These are phyloP conservation scores for Arbacia lixula DNA, from an alignment of 53 echinoderm and acorn worm genomes.

Conservation along the genomic window DNA sequence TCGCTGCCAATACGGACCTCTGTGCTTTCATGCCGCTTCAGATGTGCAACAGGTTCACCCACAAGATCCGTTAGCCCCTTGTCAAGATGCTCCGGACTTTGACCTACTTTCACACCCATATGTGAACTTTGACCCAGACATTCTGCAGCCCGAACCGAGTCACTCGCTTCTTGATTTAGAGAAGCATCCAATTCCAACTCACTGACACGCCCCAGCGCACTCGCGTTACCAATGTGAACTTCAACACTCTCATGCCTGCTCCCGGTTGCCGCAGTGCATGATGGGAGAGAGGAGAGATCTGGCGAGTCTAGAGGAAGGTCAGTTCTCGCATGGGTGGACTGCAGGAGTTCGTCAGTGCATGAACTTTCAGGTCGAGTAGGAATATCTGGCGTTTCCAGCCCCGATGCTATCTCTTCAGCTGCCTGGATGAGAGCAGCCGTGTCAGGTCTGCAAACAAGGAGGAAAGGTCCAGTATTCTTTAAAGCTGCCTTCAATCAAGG, in stretches of 20 bases:
- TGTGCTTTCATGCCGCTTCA: slow-evolving; percentile 79
- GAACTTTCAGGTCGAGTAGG: slow-evolving; percentile 66
- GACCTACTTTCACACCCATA: no score
- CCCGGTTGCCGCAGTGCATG: slow-evolving; percentile 9
- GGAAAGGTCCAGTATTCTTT: no score
- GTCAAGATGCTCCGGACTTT: slow-evolving; percentile 10
- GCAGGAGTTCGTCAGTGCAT: slow-evolving; percentile 76
- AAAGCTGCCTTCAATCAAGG: no score
- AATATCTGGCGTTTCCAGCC: slow-evolving; percentile 32
- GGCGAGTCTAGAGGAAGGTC: neutral
- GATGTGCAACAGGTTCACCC: slow-evolving; percentile 50
- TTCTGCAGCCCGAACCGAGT: neutral
- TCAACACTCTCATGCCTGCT: slow-evolving; percentile 86
- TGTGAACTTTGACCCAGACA: neutral
- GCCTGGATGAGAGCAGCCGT: slow-evolving; percentile 79
- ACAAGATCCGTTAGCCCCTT: slow-evolving; percentile 17
- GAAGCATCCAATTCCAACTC: neutral
- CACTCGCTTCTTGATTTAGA: no score
- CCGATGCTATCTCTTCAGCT: slow-evolving; percentile 56
- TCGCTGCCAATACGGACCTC: slow-evolving; percentile 73
- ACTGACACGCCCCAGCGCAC: neutral
- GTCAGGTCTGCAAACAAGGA: slow-evolving; percentile 60
- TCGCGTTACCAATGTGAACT: slow-evolving; percentile 62
- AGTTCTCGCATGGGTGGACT: slow-evolving; percentile 26
- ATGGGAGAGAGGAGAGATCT: slow-evolving; percentile 47